phyloP scores from a whole-genome alignment of 2,888 invertebrate species.

The Lottia scabra region DNA sequence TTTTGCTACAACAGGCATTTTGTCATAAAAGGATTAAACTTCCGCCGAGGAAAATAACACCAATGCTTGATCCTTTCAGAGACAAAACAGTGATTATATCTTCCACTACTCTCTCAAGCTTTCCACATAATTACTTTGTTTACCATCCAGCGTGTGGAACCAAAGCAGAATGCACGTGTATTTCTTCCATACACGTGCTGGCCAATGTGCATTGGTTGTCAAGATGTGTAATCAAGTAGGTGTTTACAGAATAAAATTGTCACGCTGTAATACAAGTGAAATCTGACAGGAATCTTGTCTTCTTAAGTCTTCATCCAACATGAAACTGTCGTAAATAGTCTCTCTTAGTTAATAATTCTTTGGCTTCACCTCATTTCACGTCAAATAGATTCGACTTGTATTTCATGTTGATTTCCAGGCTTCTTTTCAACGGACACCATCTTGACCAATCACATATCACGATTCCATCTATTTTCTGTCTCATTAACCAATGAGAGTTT shows the following conservation, averaged over 20 bases:
- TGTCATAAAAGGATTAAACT: neutral
- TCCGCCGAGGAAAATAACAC: neutral
- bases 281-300: neutral
- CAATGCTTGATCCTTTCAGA: too few relatives aligned
- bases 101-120: neutral
- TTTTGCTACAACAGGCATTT: too few relatives aligned
- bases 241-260: constrained; percentile 3
- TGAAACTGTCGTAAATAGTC: constrained; percentile 1
- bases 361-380: constrained; percentile 1
- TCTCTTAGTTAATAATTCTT: neutral
- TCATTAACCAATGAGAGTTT: constrained; percentile 23
- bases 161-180: neutral
- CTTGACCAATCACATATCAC: constrained; percentile 15
- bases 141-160: neutral
- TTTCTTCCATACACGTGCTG: neutral
- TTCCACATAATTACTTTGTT: neutral
- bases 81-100: neutral
- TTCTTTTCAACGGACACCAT: constrained; percentile 11
- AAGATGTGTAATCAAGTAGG: neutral
- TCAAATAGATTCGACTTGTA: constrained; percentile 12
- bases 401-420: constrained; percentile 19
- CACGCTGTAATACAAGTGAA: neutral
- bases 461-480: constrained; percentile 17
- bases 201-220: neutral
- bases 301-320: neutral